A percentile compares a stretch with the other conserved stretches of the same genome.
phyloP scores from a whole-genome alignment of 1,140 invertebrate genomes.

The Ctenoplectra terminalis region DNA sequence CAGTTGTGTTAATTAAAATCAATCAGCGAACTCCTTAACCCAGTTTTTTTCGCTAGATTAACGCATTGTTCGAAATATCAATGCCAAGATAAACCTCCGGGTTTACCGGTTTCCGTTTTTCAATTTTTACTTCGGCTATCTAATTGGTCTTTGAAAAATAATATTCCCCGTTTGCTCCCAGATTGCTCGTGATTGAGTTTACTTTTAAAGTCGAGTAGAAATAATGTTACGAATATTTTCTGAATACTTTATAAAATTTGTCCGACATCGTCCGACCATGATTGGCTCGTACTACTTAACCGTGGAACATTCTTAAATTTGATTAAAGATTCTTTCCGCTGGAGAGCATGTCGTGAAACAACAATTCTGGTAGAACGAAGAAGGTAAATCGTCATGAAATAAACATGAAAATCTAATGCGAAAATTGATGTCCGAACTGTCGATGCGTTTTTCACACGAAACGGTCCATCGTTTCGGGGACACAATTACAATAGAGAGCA shows the following conservation, averaged over 20 bases:
- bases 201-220: too few relatives aligned
- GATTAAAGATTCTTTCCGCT: too few relatives aligned
- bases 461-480: neutral
- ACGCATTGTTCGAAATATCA: neutral
- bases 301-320: too few relatives aligned
- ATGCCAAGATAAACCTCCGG: neutral
- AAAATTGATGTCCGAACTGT: neutral
- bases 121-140: neutral
- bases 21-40: neutral
- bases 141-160: too few relatives aligned
- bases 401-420: neutral
- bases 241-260: too few relatives aligned
- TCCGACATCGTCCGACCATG: too few relatives aligned
- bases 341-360: neutral
- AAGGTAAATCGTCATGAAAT: neutral
- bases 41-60: neutral
- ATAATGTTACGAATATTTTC: too few relatives aligned
- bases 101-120: neutral
- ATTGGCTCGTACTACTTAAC: too few relatives aligned
- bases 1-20: slow-evolving; percentile 8
- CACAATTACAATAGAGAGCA: neutral
- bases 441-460: neutral
- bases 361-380: neutral
- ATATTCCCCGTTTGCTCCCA: too few relatives aligned
- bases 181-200: too few relatives aligned